A percentile compares a stretch with the other conserved stretches of the same genome.
Conservation (phyloP, 2,888 invertebrate species). For the Drosophila stalkeri region DNA sequence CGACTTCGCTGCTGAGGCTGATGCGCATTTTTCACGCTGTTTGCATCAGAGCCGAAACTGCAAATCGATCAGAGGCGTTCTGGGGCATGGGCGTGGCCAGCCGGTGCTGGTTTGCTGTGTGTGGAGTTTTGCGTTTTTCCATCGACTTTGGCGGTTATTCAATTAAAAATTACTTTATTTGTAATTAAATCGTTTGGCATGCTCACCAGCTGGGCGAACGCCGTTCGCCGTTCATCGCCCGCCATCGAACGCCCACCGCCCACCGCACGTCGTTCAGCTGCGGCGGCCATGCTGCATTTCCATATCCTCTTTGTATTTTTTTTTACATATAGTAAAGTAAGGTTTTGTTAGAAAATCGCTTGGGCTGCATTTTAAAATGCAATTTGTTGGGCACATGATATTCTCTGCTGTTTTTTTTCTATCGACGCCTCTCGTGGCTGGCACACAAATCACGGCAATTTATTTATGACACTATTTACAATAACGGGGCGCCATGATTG, state of each 20-base stretch:
- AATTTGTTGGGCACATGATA: slow-evolving; percentile 64
- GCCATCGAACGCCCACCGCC: neutral
- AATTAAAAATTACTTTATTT: slow-evolving; percentile 84
- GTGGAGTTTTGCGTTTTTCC: slow-evolving; percentile 53
- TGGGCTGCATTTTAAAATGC: slow-evolving; percentile 71
- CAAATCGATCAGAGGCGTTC: slow-evolving; percentile 58
- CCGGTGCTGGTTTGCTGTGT: slow-evolving; percentile 15
- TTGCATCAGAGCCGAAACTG: slow-evolving; percentile 45
- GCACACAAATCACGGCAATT: slow-evolving; percentile 75
- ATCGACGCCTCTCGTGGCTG: slow-evolving; percentile 45
- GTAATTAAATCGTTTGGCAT: slow-evolving; percentile 82
- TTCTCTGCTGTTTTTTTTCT: slow-evolving; percentile 44
- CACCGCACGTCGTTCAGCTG: slow-evolving; percentile 27
- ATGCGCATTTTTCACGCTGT: slow-evolving; percentile 54
- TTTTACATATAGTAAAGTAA: slow-evolving; percentile 16
- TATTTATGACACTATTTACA: slow-evolving; percentile 80
- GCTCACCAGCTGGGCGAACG: slow-evolving; percentile 49
- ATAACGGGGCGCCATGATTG: slow-evolving; percentile 40
- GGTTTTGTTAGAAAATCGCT: slow-evolving; percentile 67
- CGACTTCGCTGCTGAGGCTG: slow-evolving; percentile 24
- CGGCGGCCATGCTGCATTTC: slow-evolving; percentile 43
- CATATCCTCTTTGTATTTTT: slow-evolving; percentile 15
- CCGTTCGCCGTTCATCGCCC: neutral
- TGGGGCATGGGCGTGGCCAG: slow-evolving; percentile 2
- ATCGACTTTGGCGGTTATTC: slow-evolving; percentile 82